Evolutionary conservation across 2,888 invertebrate genomes (phyloP), one percentile per base, ranked within the genome.

Genomic region (Dioctria rufipes): DNA sequence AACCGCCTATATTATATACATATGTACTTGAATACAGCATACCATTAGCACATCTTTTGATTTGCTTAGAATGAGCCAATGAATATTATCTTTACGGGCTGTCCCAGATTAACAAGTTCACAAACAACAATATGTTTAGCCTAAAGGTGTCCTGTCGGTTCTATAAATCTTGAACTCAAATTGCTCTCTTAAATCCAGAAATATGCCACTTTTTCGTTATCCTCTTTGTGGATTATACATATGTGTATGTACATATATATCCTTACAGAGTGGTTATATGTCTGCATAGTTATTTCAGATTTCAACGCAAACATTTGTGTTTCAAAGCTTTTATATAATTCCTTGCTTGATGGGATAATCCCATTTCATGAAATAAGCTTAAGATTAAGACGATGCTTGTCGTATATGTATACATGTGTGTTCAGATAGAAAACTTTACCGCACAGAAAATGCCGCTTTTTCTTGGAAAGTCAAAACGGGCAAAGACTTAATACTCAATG

Each of bases 271-370:
- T 25, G 25, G 25, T 25, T 25, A 25, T 25, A 25, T 25, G 25
- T 54, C 6, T n/a, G 54, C 54, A 8, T 54, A 54, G 54, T n/a
- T 11, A 3, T n/a, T 54, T n/a, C 49, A 69, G 51, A 69, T 69
- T 25, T 69, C 54, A 11, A 39, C 54, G 51, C 69, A 69, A 69
- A 69, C 69, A 69, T 69, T 69, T 69, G 51, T 67, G 67, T 67
- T 67, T 69, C 49, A 9, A 69, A 37, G 54, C 51, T 39, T 65
- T 37, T 51, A 69, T 37, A 51, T 69, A 69, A 69, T 69, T 69
- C 51, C 69, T 51, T 69, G 69, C 51, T 69, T 51, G 51, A 69
- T 25, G 51, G 69, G 51, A 69, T 69, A 69, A 69, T 69, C 69
- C 51, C 37, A 37, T 49, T 69, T 39, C 40, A 51, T 51, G 49